A percentile compares a stretch with the other conserved stretches of the same genome.
phyloP scores from a whole-genome alignment of 2,113 vertebrate genomes.

The Collichthys lucidus region DNA sequence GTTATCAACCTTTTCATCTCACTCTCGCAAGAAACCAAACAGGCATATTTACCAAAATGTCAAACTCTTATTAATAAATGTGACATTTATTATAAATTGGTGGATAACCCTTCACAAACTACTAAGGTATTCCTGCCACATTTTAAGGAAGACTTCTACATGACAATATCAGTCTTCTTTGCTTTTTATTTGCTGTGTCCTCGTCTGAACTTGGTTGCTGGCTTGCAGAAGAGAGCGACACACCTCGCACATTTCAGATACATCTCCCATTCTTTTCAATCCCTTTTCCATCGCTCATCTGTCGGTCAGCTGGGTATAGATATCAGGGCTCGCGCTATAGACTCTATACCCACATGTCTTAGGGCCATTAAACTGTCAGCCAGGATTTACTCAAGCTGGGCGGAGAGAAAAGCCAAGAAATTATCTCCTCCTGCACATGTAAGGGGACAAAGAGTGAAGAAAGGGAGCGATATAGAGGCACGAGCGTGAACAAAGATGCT shows the following conservation, averaged over 20 bases:
- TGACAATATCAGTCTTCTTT: background rate
- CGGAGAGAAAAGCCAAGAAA: conserved; percentile 63
- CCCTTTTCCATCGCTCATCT: conserved; percentile 47
- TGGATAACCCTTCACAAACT: too few relatives aligned
- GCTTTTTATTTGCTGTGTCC: conserved; percentile 22
- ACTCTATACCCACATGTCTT: conserved; percentile 80
- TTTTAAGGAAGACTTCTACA: background rate
- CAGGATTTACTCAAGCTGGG: conserved; percentile 85
- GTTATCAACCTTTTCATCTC: too few relatives aligned
- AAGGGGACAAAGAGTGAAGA: conserved; percentile 71
- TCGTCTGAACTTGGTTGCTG: conserved; percentile 39
- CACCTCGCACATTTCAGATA: conserved; percentile 50
- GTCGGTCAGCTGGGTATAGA: conserved; percentile 87
- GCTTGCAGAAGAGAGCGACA: conserved; percentile 18
- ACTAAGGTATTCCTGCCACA: too few relatives aligned
- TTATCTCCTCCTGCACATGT: conserved; percentile 75
- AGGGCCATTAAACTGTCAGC: conserved; percentile 88
- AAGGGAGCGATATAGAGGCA: conserved; percentile 52
- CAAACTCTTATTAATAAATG: too few relatives aligned
- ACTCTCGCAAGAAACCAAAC: too few relatives aligned
- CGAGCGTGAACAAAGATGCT: conserved; percentile 76
- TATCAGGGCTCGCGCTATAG: conserved; percentile 83
- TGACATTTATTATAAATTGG: too few relatives aligned
- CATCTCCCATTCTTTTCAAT: conserved; percentile 42
- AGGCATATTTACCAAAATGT: too few relatives aligned